Evolutionary conservation across 2,888 invertebrate genomes (phyloP).

Genomic region (Tipula helvola): DNA sequence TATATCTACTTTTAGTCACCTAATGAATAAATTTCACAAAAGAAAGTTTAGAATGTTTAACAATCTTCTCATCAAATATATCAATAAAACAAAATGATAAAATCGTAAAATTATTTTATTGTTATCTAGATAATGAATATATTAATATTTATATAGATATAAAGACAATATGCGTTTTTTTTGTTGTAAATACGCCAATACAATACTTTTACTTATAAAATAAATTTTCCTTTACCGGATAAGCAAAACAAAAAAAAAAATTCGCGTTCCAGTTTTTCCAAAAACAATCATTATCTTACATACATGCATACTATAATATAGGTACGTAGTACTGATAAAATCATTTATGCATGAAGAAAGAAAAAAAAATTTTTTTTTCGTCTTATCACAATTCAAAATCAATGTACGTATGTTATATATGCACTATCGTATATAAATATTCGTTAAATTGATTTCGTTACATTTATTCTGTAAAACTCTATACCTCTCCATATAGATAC

Average conservation of each 20-base stretch:
- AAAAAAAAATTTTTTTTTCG: background rate
- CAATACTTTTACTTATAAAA: background rate
- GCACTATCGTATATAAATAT: background rate
- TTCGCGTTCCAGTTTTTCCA: background rate
- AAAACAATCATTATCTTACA: background rate
- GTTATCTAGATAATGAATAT: background rate
- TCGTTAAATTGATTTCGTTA: background rate
- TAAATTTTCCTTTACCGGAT: background rate
- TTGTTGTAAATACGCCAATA: background rate
- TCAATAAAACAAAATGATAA: background rate
- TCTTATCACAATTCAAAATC: background rate
- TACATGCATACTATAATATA: background rate
- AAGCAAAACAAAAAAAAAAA: background rate
- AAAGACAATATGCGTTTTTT: background rate
- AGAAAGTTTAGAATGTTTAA: background rate
- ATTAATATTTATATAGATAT: background rate
- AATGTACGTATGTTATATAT: background rate
- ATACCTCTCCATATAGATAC: background rate
- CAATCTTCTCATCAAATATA: background rate
- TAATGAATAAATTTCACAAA: background rate
- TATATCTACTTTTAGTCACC: no score
- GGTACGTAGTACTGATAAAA: background rate
- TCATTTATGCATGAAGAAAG: background rate
- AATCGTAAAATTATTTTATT: background rate
- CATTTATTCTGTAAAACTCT: background rate